These are phyloP conservation scores for Penaeus vannamei DNA, from an alignment of 1,140 invertebrate species.

Conservation along the genomic window DNA sequence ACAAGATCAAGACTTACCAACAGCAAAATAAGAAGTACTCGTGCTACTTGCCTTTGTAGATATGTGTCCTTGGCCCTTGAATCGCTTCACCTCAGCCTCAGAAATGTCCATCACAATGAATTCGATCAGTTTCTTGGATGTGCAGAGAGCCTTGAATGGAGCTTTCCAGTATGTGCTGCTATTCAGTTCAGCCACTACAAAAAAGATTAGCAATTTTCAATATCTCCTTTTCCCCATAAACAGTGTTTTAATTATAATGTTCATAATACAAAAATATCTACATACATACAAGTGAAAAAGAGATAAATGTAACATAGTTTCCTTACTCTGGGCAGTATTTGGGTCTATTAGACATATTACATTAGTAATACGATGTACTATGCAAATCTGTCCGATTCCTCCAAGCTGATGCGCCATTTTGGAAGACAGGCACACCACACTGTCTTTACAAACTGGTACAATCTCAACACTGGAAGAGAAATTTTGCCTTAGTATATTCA, in stretches of 20 bases:
- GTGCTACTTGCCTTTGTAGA: slow-evolving; percentile 79
- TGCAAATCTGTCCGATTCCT: slow-evolving; percentile 91
- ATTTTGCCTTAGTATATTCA: background rate
- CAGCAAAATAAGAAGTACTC: background rate
- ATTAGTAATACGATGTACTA: slow-evolving; percentile 91
- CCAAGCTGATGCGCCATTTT: slow-evolving; percentile 90
- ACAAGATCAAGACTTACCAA: too few species aligned
- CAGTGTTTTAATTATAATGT: background rate
- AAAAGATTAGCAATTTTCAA: background rate
- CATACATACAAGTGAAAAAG: background rate
- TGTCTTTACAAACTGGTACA: slow-evolving; percentile 96
- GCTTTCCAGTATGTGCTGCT: slow-evolving; percentile 87
- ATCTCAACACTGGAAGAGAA: slow-evolving; percentile 84
- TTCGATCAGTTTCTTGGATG: slow-evolving; percentile 91
- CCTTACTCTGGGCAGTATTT: slow-evolving; percentile 82
- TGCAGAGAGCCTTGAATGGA: slow-evolving; percentile 89
- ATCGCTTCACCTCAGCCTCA: slow-evolving; percentile 58
- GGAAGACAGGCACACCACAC: slow-evolving; percentile 92
- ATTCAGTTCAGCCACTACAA: slow-evolving; percentile 87
- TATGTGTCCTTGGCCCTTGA: slow-evolving; percentile 84
- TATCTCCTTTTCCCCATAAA: background rate
- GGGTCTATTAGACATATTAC: slow-evolving; percentile 95
- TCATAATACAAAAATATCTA: slow-evolving; percentile 1
- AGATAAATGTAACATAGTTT: background rate
- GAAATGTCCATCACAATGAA: slow-evolving; percentile 97